Conservation (phyloP, 2,888 invertebrate genomes). For the Heliconius ismenius region DNA sequence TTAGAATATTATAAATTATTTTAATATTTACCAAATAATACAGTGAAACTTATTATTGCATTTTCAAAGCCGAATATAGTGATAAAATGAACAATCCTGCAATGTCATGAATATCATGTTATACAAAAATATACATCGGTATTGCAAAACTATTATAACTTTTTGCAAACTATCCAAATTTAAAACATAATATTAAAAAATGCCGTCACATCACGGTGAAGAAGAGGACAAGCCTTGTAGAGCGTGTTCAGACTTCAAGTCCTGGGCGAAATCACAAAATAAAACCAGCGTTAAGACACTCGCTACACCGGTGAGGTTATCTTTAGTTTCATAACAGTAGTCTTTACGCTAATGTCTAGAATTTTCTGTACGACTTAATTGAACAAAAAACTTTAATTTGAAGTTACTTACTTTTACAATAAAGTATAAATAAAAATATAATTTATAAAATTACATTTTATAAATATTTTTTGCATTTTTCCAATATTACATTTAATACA, state of each 20-base stretch:
- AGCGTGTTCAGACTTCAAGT: constrained; percentile 87
- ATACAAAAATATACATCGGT: constrained; percentile 31
- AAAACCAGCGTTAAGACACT: constrained; percentile 54
- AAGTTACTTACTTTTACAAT: too few relatives aligned
- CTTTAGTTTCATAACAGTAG: constrained; percentile 55
- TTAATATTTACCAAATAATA: background rate
- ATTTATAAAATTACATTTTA: too few relatives aligned
- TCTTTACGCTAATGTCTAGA: constrained; percentile 8
- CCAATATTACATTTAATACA: background rate
- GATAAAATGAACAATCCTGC: background rate
- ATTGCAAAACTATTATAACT: constrained; percentile 55
- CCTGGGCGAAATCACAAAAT: constrained; percentile 85
- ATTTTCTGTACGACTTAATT: background rate
- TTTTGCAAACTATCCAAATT: constrained; percentile 41
- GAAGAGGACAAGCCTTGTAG: constrained; percentile 84
- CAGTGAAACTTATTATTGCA: background rate
- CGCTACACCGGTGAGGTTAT: constrained; percentile 55
- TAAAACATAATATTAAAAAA: constrained; percentile 47
- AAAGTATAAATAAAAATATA: too few relatives aligned
- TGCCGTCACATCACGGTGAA: constrained; percentile 64
- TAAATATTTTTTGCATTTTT: too few relatives aligned
- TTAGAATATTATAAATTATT: background rate
- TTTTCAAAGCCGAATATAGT: background rate
- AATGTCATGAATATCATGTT: constrained; percentile 30
- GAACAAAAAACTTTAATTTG: background rate